Base-by-base conservation (phyloP, 2,888 invertebrate species). In the Drosophila merina region DNA sequence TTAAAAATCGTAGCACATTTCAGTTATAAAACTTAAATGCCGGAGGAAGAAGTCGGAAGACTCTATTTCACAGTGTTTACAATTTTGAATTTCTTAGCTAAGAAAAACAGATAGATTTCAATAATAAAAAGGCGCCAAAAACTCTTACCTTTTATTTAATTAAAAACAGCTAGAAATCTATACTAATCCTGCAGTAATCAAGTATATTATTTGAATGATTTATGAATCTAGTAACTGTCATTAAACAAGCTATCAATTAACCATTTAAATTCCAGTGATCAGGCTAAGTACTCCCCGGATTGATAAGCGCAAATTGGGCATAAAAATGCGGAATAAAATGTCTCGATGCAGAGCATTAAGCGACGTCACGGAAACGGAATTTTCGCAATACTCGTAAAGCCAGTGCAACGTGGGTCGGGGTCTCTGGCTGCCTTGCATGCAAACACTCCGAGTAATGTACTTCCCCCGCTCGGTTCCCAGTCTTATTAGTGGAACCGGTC, bases 301-400 rank as follows among this genome's bases (percentile, higher is more conserved):
- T 83, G 67, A 78, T 81, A 81, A 77, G 72, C 69, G 54, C 56
- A 69, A 73, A 72, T 75, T 59, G 73, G 48, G 74, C 64, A 69
- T 72, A 63, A 75, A 76, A 69, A 64, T 45, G 47, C 57, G 59
- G 31, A 86, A 70, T 68, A 58, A 66, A 54, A 28, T 52, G 45
- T 36, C 38, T 45, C 50, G 45, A n/a, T 48, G 42, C 55, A 56
- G 25, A 28, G 40, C 55, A 64, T 64, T 66, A 83, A 62, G 71
- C 75, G 73, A 68, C 77, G 86, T 77, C 81, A 86, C 75, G 81
- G 12, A 67, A 59, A 54, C 51, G 59, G 49, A 45, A 63, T 71
- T 76, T 72, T 66, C 66, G 76, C 40, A 20, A 47, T 51, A 20
- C 20, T 20, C 2, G 20, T 20, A 48, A 66, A 28, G 56, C 44